Percentiles rank a stretch among this genome's conserved stretches.
Conservation (phyloP, 2,113 vertebrate species). For the Anthoscopus minutus region DNA sequence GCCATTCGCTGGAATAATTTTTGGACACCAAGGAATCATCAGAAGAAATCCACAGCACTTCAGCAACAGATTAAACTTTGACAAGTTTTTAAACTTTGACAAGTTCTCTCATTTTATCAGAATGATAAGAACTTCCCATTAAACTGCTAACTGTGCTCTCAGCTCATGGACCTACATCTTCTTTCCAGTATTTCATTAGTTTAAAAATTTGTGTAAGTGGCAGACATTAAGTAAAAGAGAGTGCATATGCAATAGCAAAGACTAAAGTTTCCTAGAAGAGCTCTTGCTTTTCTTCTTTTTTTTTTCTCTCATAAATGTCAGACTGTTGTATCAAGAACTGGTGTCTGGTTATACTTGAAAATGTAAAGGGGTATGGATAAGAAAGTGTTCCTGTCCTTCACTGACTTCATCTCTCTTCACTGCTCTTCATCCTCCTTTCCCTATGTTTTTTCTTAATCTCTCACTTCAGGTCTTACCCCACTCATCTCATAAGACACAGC, state of each 20-base stretch:
- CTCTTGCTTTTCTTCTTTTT: background rate
- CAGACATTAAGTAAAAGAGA: background rate
- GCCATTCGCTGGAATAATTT: background rate
- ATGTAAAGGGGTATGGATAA: background rate
- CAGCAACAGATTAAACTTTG: background rate
- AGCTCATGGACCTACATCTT: background rate
- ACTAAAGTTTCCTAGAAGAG: background rate
- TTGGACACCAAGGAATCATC: background rate
- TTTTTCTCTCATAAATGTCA: background rate
- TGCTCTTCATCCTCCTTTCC: background rate
- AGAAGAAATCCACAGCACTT: background rate
- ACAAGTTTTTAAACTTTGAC: background rate
- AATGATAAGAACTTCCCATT: background rate
- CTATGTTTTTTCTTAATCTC: background rate
- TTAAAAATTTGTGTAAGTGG: background rate
- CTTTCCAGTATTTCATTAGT: background rate
- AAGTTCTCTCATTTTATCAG: background rate
- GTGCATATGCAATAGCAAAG: background rate
- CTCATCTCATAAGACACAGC: background rate
- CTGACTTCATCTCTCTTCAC: background rate
- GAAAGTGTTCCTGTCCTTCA: background rate
- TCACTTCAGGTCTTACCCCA: conserved; percentile 6
- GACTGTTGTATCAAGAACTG: background rate
- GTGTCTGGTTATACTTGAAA: background rate
- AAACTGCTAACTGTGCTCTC: background rate